Evolutionary conservation across 53 echinoderm and acorn worm species (phyloP), one percentile per base, ranked within the genome.

Genomic region (Antedon mediterranea): DNA sequence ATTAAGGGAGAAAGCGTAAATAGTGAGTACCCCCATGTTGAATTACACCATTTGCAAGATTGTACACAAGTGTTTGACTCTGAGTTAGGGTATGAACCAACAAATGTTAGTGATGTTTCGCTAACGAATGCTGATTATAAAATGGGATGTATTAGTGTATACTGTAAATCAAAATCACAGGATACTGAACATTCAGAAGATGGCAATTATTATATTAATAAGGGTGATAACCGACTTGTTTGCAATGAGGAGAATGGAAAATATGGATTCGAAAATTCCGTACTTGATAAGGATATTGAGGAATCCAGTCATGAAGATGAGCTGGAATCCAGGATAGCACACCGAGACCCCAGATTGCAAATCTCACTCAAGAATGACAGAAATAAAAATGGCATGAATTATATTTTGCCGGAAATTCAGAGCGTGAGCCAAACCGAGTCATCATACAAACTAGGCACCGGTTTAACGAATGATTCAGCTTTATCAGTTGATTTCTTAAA

Each of bases 371-470:
- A 57, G 57, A 57, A 57, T 23, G 57, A 57, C 57, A 57, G 57
- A 57, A 57, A 57, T 57, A 57, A 57, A 57, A 57, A 57, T 57
- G 57, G 57, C 57, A 57, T 57, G 15, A 57, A 57, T 57, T 57
- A 57, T 57, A 57, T 23, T 57, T 57, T 23, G 11, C 57, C 57
- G 57, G 57, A 57, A 57, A 57, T 57, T 57, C 57, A 57, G 57
- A 57, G 23, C 11, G 7, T 18, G 57, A 57, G 57, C 57, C 57
- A 57, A 57, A 23, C 23, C 57, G 57, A 57, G 57, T 57, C 57
- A 41, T n/a, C n/a, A 37, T 57, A 57, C 57, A 57, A 57, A 57
- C 57, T 57, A 57, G 57, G 57, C 57, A 57, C 57, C 57, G 57
- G 57, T 57, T 57, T 57, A 57, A 57, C 57, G 57, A 57, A 57